A percentile compares a stretch with the other conserved stretches of the same genome.
Evolutionary conservation across 2,797 vertebrate species (phyloP).

Genomic region (Allochrocebus solatus): DNA sequence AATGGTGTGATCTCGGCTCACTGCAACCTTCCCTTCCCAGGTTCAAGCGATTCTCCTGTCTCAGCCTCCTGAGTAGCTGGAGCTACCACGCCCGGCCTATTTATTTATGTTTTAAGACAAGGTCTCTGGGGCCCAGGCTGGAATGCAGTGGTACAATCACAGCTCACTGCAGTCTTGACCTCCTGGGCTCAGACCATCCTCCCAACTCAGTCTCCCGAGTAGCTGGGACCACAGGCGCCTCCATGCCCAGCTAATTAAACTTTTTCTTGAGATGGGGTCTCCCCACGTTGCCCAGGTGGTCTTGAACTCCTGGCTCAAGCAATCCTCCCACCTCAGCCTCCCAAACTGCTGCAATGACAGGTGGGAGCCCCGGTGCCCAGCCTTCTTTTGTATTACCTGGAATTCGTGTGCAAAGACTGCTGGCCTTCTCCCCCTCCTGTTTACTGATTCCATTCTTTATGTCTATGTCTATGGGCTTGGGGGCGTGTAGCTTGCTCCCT

Average conservation of each 20-base stretch:
- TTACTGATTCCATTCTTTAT: background rate
- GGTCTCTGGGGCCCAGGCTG: background rate
- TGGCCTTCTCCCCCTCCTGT: background rate
- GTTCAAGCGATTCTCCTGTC: background rate
- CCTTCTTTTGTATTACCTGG: no score
- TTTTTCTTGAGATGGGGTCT: background rate
- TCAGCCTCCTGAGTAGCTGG: background rate
- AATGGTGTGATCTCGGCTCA: rapidly evolving
- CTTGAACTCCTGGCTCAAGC: background rate
- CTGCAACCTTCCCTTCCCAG: background rate
- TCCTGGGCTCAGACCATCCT: background rate
- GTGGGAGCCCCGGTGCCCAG: no score
- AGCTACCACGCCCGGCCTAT: no score
- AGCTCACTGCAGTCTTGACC: background rate
- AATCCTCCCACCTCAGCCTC: background rate
- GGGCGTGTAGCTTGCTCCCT: background rate
- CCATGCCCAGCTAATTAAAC: background rate
- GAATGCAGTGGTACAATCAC: background rate
- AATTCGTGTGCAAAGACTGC: background rate
- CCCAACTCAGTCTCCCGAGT: background rate
- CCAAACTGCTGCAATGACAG: background rate
- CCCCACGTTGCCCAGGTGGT: background rate
- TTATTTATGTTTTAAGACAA: no score
- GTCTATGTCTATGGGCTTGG: background rate
- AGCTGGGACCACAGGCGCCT: background rate